A percentile compares a stretch with the other conserved stretches of the same genome.
phyloP scores from a whole-genome alignment of 2,888 invertebrate genomes.

The Malacosoma neustria region DNA sequence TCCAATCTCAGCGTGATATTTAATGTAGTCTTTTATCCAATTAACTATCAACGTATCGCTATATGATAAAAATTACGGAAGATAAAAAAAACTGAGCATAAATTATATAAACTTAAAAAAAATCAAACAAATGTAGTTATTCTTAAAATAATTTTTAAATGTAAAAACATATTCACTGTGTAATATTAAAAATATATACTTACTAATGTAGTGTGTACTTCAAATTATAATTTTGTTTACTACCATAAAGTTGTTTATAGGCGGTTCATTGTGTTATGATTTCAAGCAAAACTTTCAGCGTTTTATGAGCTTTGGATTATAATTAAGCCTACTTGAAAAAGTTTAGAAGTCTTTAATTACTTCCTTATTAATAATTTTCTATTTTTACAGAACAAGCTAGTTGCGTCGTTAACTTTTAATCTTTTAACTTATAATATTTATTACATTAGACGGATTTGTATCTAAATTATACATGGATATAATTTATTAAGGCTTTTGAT shows the following conservation, averaged over 20 bases:
- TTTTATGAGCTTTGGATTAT: neutral
- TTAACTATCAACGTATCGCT: too few relatives aligned
- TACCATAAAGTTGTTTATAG: neutral
- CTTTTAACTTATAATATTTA: neutral
- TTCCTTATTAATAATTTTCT: neutral
- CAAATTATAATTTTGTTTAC: constrained; percentile 8
- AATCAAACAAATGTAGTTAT: too few relatives aligned
- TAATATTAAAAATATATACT: constrained; percentile 47
- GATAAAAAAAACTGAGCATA: too few relatives aligned
- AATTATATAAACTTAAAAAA: too few relatives aligned
- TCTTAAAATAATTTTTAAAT: too few relatives aligned
- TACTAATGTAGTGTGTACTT: constrained; percentile 27
- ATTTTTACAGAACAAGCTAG: neutral
- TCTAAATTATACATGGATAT: too few relatives aligned
- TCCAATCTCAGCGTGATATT: too few relatives aligned
- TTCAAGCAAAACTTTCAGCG: neutral
- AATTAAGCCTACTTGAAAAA: neutral
- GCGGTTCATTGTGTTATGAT: constrained; percentile 1
- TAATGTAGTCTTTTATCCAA: too few relatives aligned
- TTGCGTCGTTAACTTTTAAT: neutral
- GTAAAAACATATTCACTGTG: constrained; percentile 15
- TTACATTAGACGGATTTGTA: too few relatives aligned
- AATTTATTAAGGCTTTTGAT: too few relatives aligned
- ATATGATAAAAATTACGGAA: too few relatives aligned
- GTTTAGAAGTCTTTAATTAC: neutral